Evolutionary conservation across 2,797 vertebrate genomes (phyloP).

Genomic region (Bufotes viridis): DNA sequence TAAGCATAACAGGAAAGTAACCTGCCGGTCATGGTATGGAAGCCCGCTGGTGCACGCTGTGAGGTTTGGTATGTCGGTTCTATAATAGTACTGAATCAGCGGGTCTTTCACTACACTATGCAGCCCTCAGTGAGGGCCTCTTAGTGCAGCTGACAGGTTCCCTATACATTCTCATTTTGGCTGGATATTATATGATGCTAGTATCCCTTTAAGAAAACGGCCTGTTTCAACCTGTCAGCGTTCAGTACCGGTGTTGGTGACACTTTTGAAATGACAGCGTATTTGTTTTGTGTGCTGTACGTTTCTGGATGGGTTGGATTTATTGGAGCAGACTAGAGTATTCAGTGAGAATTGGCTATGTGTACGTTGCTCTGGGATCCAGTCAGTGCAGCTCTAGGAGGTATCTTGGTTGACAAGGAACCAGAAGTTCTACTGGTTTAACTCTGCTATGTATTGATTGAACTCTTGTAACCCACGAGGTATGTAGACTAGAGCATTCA

Average conservation of each 20-base stretch:
- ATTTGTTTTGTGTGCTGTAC: background rate
- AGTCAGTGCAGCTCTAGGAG: background rate
- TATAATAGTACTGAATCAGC: too few relatives aligned
- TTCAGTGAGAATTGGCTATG: background rate
- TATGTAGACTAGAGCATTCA: background rate
- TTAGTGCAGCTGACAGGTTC: too few relatives aligned
- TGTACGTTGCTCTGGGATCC: slow-evolving; percentile 2
- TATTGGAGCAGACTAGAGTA: background rate
- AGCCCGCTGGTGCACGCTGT: too few relatives aligned
- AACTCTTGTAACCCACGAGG: slow-evolving; percentile 8
- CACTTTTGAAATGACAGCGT: background rate
- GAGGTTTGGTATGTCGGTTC: too few relatives aligned
- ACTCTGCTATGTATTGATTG: background rate
- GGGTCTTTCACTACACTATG: too few relatives aligned
- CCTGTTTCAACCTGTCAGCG: background rate
- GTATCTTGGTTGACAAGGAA: slow-evolving; percentile 13
- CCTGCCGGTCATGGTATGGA: too few relatives aligned
- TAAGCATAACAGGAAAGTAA: too few relatives aligned
- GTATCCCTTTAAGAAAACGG: background rate
- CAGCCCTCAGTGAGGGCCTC: too few relatives aligned
- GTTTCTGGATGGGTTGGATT: background rate
- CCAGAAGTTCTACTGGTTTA: slow-evolving; percentile 19
- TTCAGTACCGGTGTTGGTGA: background rate
- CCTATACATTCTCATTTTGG: too few relatives aligned
- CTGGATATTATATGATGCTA: background rate